Evolutionary conservation across 2,888 invertebrate genomes (phyloP).

Genomic region (Hyles lineata): DNA sequence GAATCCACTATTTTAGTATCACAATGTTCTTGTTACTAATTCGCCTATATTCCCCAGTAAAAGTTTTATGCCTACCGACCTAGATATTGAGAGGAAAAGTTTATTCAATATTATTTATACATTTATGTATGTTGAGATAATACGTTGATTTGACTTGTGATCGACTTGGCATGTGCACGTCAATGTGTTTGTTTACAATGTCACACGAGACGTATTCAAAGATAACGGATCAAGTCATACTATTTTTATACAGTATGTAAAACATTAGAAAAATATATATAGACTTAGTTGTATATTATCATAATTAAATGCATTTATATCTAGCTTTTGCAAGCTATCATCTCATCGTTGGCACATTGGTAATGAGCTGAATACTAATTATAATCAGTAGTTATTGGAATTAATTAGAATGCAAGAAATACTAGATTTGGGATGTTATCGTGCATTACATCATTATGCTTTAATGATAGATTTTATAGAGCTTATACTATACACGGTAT

Average conservation of each 20-base stretch:
- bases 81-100: neutral
- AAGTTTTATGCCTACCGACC: conserved; percentile 6
- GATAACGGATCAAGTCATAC: conserved; percentile 6
- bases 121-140: conserved; percentile 6
- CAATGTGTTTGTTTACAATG: conserved; percentile 1
- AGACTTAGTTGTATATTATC: no score
- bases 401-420: no score
- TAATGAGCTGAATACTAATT: no score
- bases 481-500: no score
- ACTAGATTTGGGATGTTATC: no score
- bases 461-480: no score
- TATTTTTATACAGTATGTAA: neutral
- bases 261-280: no score
- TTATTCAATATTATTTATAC: conserved; percentile 6
- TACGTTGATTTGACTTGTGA: conserved; percentile 1
- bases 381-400: no score
- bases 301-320: no score
- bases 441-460: no score
- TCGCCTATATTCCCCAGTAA: neutral
- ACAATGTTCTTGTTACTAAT: neutral
- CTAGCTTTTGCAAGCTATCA: no score
- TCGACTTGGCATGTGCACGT: neutral
- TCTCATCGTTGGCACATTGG: no score
- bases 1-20: neutral
- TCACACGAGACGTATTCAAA: neutral